Percentiles rank a stretch among this genome's conserved stretches.
These are phyloP conservation scores for Tricholauxania praeusta DNA, from an alignment of 2,888 invertebrate species.

Conservation along the genomic window DNA sequence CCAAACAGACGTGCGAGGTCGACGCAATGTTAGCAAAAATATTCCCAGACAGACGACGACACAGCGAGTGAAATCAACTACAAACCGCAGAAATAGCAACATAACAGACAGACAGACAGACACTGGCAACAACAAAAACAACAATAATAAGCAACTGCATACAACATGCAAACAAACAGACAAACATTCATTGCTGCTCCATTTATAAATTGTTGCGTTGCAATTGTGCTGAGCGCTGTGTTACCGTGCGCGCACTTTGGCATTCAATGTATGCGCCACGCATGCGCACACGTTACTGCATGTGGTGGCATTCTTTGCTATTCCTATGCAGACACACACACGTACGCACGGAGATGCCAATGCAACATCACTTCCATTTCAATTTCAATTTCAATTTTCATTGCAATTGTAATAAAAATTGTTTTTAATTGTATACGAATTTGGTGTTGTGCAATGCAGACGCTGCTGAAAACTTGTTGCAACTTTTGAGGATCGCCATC, in stretches of 20 bases:
- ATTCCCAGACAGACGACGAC: conserved; percentile 1
- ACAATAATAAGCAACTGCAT: no score
- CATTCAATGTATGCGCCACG: conserved; percentile 25
- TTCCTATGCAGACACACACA: not conserved
- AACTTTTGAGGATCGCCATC: no score
- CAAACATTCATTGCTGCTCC: conserved; percentile 26
- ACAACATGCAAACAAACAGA: no score
- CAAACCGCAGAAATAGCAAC: no score
- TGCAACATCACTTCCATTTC: conserved; percentile 8
- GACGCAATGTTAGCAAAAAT: conserved; percentile 13
- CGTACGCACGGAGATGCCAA: not conserved
- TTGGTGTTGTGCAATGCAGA: not conserved
- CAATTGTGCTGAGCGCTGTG: not conserved
- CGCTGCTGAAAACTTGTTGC: no score
- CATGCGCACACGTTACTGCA: conserved; percentile 21
- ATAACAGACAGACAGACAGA: conserved; percentile 2
- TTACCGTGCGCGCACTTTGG: not conserved
- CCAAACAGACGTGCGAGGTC: conserved; percentile 6
- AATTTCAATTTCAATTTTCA: conserved; percentile 34
- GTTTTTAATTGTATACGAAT: conserved; percentile 32
- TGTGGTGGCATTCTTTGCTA: conserved; percentile 1
- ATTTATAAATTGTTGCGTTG: conserved; percentile 33
- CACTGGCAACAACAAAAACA: not conserved
- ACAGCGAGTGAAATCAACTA: no score
- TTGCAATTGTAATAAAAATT: conserved; percentile 34